Conservation (phyloP, 2,113 vertebrate genomes). For the Calyptomena viridis region DNA sequence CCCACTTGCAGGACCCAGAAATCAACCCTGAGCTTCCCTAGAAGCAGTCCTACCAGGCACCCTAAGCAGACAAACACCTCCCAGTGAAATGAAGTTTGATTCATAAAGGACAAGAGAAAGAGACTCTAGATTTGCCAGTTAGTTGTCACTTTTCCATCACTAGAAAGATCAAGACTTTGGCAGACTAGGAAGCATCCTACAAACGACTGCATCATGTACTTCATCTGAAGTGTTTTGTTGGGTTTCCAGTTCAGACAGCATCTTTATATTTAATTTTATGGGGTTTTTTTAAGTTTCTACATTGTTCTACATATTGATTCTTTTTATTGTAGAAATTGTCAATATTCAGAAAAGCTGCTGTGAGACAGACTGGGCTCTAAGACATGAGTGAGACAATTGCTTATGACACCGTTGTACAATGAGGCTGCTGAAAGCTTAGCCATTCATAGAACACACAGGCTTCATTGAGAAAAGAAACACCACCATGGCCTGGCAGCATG, state of each 20-base stretch:
- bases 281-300: background rate
- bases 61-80: background rate
- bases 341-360: background rate
- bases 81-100: background rate
- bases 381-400: background rate
- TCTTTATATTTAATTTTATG: background rate
- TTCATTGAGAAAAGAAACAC: background rate
- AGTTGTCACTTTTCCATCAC: background rate
- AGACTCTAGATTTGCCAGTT: background rate
- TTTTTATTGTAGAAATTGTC: background rate
- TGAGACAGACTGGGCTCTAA: background rate
- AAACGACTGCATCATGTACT: accelerated
- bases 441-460: background rate
- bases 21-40: background rate
- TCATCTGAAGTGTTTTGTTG: background rate
- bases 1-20: background rate
- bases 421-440: background rate
- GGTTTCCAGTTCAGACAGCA: background rate
- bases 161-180: background rate
- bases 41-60: background rate
- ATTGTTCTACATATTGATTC: background rate
- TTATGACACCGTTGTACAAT: background rate
- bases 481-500: background rate
- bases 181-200: background rate
- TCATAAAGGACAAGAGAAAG: background rate